Percentiles rank a stretch among this genome's conserved stretches.
phyloP scores from a whole-genome alignment of 2,888 invertebrate species.

The Thelaira solivaga region DNA sequence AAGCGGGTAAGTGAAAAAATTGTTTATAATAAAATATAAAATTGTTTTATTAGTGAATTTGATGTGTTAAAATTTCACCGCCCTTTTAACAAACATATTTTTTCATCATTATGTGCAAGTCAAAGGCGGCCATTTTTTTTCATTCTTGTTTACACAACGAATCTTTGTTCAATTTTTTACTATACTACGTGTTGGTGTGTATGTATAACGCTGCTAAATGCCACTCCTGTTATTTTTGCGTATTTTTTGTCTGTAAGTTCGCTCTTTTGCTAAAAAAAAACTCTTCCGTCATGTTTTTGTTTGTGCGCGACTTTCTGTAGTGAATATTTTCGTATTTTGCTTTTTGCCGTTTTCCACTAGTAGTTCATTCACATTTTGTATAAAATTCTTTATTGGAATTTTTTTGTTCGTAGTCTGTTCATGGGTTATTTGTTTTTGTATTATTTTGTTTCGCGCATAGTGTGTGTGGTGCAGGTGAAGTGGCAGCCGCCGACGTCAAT shows the following conservation, averaged over 20 bases:
- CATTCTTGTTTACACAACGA: conserved; percentile 60
- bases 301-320: conserved; percentile 33
- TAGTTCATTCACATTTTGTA: conserved; percentile 66
- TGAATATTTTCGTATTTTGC: conserved; percentile 16
- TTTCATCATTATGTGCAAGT: conserved; percentile 1
- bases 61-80: conserved; percentile 53
- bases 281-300: neutral
- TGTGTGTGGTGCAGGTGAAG: conserved; percentile 49
- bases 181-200: neutral
- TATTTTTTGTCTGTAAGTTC: conserved; percentile 5
- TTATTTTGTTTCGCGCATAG: conserved; percentile 15
- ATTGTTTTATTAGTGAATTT: conserved; percentile 1
- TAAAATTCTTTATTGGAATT: conserved; percentile 33
- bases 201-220: conserved; percentile 11
- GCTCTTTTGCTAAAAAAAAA: conserved; percentile 4
- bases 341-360: conserved; percentile 46
- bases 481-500: conserved; percentile 24
- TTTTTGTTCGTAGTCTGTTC: conserved; percentile 16
- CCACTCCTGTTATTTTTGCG: conserved; percentile 53
- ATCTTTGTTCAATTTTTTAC: conserved; percentile 46
- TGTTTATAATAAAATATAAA: neutral
- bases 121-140: conserved; percentile 44
- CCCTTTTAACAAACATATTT: conserved; percentile 57
- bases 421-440: conserved; percentile 9
- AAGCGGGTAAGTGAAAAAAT: conserved; percentile 46